phyloP scores from a whole-genome alignment of 2,113 vertebrate species.

The Plectropomus leopardus region DNA sequence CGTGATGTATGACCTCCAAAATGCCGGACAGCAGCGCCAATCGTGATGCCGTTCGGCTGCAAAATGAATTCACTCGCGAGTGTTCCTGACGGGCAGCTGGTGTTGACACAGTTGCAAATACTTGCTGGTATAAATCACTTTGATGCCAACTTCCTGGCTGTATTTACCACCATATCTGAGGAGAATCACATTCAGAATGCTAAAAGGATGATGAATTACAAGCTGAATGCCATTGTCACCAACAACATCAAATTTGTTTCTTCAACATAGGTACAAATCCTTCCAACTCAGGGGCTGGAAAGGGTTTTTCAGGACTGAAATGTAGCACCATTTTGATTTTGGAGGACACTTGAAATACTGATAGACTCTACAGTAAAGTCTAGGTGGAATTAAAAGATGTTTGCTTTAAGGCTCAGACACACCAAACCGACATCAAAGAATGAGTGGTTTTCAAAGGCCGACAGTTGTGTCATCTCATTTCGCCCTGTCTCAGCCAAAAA shows the following conservation, averaged over 20 bases:
- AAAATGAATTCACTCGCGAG: conserved; percentile 32
- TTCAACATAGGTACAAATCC: neutral
- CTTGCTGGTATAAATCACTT: conserved; percentile 58
- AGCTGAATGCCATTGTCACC: conserved; percentile 8
- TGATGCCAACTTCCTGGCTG: conserved; percentile 51
- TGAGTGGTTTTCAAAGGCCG: too few species aligned
- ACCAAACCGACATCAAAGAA: too few species aligned
- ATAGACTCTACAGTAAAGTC: conserved; percentile 23
- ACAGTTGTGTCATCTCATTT: too few species aligned
- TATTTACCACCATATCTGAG: conserved; percentile 25
- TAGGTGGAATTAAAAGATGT: conserved; percentile 11
- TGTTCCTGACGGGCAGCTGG: conserved; percentile 56
- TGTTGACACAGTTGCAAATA: conserved; percentile 64
- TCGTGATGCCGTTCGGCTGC: conserved; percentile 2
- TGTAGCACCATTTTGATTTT: conserved; percentile 21
- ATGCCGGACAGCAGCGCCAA: conserved; percentile 45
- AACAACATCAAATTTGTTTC: conserved; percentile 6
- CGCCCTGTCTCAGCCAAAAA: too few species aligned
- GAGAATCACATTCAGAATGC: conserved; percentile 56
- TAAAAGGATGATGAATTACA: conserved; percentile 20
- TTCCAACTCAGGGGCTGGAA: neutral
- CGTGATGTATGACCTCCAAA: conserved; percentile 74
- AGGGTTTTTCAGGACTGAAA: conserved; percentile 26
- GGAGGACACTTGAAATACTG: conserved; percentile 35
- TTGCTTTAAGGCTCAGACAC: neutral